These are phyloP conservation scores for Entomyzon cyanotis DNA, from an alignment of 2,113 vertebrate species.

Conservation along the genomic window DNA sequence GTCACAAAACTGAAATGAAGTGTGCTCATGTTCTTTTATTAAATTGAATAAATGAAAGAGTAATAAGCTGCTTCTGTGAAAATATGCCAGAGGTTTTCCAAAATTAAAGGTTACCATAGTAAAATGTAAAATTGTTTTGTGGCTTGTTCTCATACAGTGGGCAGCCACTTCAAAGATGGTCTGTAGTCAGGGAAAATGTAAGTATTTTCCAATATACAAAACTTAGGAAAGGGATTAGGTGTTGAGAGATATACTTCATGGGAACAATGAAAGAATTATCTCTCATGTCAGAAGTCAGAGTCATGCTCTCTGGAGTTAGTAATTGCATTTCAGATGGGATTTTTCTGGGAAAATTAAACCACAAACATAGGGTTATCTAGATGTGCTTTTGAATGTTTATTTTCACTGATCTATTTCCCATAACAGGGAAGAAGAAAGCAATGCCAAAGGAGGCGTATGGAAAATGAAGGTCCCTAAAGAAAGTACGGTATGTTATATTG, in stretches of 20 bases:
- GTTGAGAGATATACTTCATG: not conserved
- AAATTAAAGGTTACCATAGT: conserved; percentile 41
- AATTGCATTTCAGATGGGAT: not conserved
- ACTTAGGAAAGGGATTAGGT: not conserved
- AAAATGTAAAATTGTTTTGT: not conserved
- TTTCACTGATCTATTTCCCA: conserved; percentile 1
- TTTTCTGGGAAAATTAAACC: conserved; percentile 5
- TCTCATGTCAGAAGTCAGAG: conserved; percentile 25
- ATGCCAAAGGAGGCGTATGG: conserved; percentile 93
- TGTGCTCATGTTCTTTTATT: not conserved
- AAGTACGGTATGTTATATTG: conserved; percentile 80
- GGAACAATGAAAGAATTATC: conserved; percentile 28
- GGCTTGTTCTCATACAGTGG: not conserved
- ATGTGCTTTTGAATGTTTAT: not conserved
- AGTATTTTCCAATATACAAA: not conserved
- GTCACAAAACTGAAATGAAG: not conserved
- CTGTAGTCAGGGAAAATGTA: conserved; percentile 20
- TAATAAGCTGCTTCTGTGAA: conserved; percentile 13
- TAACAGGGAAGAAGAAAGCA: conserved; percentile 95
- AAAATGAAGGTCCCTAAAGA: conserved; percentile 97
- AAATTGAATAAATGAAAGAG: not conserved
- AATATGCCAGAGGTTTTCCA: conserved; percentile 17
- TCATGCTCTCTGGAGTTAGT: conserved; percentile 11
- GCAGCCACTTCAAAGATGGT: not conserved
- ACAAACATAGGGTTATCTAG: not conserved